Evolutionary conservation across 1,140 invertebrate species (phyloP).

Genomic region (Diorhabda elongata): DNA sequence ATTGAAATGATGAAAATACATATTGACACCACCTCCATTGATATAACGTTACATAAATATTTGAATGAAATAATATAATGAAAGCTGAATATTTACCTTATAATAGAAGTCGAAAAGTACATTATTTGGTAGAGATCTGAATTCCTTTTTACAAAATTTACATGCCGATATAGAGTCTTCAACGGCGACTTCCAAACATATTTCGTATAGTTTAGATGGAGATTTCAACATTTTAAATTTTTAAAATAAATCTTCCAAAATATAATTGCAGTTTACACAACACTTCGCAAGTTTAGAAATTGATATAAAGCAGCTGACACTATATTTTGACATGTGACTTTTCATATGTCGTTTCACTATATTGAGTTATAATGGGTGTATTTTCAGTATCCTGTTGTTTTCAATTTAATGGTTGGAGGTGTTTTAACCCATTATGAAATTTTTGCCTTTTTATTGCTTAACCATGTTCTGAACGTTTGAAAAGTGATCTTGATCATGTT

Average conservation of each 20-base stretch:
- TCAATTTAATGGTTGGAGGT: no score
- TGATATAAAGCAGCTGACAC: neutral
- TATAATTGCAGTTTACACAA: neutral
- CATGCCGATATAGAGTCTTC: conserved; percentile 21
- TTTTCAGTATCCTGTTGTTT: no score
- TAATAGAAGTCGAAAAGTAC: conserved; percentile 64
- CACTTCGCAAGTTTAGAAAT: neutral
- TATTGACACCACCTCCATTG: no score
- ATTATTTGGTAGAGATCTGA: conserved; percentile 52
- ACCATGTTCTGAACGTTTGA: no score
- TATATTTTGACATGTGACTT: neutral
- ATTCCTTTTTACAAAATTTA: conserved; percentile 32
- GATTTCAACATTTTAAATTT: neutral
- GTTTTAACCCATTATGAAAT: no score
- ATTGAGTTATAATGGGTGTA: no score
- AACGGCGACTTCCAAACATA: conserved; percentile 29
- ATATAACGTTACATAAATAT: no score
- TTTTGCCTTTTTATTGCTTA: no score
- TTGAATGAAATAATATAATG: no score
- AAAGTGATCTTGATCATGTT: no score
- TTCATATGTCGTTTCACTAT: neutral
- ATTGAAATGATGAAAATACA: no score
- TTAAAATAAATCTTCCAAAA: neutral
- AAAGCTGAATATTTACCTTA: conserved; percentile 53
- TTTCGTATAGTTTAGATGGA: conserved; percentile 23